Conservation (phyloP, 2,113 vertebrate species). For the Oryzias melastigma region DNA sequence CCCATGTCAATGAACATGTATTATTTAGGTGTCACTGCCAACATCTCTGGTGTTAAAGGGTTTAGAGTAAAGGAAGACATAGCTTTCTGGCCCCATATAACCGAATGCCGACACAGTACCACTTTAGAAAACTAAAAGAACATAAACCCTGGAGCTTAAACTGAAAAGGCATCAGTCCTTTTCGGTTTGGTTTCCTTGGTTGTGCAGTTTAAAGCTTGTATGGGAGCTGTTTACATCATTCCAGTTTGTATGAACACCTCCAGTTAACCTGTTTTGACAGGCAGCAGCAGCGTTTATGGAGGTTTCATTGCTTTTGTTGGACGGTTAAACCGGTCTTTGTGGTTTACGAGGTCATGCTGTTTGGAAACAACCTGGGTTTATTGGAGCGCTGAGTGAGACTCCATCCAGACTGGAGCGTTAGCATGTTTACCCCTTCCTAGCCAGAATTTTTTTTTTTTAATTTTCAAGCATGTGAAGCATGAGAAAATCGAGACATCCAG, state of each 20-base stretch:
- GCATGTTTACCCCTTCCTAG: conserved; percentile 13
- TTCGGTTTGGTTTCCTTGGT: background rate
- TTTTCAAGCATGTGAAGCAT: too few relatives aligned
- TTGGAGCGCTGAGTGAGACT: conserved; percentile 14
- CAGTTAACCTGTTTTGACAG: conserved; percentile 43
- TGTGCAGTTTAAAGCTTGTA: too few relatives aligned
- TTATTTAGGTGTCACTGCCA: too few relatives aligned
- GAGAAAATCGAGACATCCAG: too few relatives aligned
- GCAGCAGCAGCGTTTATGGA: conserved; percentile 63
- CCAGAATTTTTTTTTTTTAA: too few relatives aligned
- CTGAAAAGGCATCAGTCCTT: background rate
- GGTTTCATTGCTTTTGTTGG: conserved; percentile 64
- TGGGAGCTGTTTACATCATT: conserved; percentile 8
- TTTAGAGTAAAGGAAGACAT: too few relatives aligned
- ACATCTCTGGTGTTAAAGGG: too few relatives aligned
- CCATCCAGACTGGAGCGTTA: conserved; percentile 29
- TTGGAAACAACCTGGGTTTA: conserved; percentile 47
- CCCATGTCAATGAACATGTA: too few relatives aligned
- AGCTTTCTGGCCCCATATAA: too few relatives aligned
- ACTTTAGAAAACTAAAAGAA: too few relatives aligned
- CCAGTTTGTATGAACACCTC: conserved; percentile 16
- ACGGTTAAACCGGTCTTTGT: conserved; percentile 52
- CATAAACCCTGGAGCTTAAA: too few relatives aligned
- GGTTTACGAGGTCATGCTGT: conserved; percentile 64
- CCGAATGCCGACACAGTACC: too few relatives aligned